Conservation (phyloP, 92 coral and sea anemone genomes). For the Epizoanthus ramosus region DNA sequence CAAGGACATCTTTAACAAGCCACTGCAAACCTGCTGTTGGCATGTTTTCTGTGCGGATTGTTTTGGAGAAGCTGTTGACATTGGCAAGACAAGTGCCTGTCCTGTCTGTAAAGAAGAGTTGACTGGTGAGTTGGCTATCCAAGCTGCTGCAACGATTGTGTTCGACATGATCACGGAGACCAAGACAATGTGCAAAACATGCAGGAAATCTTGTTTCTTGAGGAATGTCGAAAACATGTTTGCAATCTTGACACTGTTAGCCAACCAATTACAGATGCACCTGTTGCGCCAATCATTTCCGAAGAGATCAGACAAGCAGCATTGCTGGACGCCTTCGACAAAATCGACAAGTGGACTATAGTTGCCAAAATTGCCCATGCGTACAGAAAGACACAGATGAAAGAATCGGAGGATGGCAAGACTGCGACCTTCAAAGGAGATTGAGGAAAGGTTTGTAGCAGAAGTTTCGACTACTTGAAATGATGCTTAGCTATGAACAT, state of each 20-base stretch:
- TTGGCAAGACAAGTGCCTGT: background rate
- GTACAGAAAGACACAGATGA: conserved; percentile 6
- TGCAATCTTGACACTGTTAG: background rate
- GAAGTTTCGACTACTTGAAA: too few species aligned
- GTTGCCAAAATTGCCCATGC: background rate
- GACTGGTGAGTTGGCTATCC: background rate
- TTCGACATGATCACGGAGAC: background rate
- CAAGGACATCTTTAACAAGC: background rate
- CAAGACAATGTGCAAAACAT: conserved; percentile 2
- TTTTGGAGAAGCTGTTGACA: background rate
- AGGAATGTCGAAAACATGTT: background rate
- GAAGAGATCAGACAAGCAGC: conserved; percentile 4
- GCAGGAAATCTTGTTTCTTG: background rate
- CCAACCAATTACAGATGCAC: conserved; percentile 20
- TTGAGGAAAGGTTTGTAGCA: background rate
- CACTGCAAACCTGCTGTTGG: background rate
- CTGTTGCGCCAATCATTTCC: conserved; percentile 11
- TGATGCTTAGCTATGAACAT: too few species aligned
- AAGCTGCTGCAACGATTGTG: conserved; percentile 8
- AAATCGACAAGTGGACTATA: background rate
- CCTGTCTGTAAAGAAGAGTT: conserved; percentile 14
- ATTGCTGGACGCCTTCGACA: background rate
- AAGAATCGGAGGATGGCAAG: background rate
- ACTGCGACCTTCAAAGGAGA: background rate
- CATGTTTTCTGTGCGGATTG: conserved; percentile 6